phyloP scores from a whole-genome alignment of 2,888 invertebrate species.

The Tanytarsus gracilentus region DNA sequence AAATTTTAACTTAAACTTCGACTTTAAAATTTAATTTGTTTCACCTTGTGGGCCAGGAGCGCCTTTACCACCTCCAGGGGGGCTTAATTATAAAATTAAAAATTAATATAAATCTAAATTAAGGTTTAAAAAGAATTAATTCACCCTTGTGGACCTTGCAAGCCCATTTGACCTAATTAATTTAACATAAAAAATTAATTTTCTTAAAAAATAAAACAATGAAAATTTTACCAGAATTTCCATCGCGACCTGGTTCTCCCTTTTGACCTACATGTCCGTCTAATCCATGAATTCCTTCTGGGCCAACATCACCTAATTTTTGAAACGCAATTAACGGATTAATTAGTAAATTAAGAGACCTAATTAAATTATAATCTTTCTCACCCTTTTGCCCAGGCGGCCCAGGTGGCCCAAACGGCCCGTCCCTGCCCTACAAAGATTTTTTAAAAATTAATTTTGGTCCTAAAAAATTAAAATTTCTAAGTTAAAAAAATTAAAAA shows the following conservation, averaged over 20 bases:
- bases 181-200: neutral
- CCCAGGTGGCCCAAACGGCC: slow-evolving; percentile 32
- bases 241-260: slow-evolving; percentile 70
- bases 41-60: slow-evolving; percentile 54
- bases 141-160: slow-evolving; percentile 68
- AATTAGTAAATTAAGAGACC: neutral
- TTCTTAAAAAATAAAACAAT: neutral
- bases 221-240: slow-evolving; percentile 46
- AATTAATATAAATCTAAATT: neutral
- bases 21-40: neutral
- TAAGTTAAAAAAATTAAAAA: neutral
- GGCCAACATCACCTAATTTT: slow-evolving; percentile 71
- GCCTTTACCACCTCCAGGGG: slow-evolving; percentile 70
- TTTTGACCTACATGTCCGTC: slow-evolving; percentile 71
- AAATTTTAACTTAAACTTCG: too few relatives aligned
- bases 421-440: slow-evolving; percentile 1
- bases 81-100: slow-evolving; percentile 34
- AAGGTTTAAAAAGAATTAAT: too few relatives aligned
- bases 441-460: neutral
- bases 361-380: slow-evolving; percentile 32
- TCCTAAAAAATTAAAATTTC: neutral
- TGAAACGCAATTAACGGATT: slow-evolving; percentile 32
- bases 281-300: slow-evolving; percentile 67
- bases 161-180: slow-evolving; percentile 46
- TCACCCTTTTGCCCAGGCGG: slow-evolving; percentile 66